A percentile compares a stretch with the other conserved stretches of the same genome.
Conservation (phyloP, 2,888 invertebrate genomes). For the Nymphalis urticae region DNA sequence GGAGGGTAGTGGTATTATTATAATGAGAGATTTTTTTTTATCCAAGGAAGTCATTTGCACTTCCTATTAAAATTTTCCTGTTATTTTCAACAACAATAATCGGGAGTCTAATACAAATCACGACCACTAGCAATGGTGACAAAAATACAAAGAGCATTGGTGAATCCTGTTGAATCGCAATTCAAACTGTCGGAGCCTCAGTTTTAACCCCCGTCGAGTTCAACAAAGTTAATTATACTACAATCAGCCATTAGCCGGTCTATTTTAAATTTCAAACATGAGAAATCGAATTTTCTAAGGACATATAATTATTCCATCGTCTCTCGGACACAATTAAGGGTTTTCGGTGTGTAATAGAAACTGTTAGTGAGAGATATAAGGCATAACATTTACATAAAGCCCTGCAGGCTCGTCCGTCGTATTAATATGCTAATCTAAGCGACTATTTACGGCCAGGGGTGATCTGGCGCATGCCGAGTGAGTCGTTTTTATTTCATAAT, state of each 20-base stretch:
- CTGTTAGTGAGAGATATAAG: slow-evolving; percentile 46
- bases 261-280: slow-evolving; percentile 2
- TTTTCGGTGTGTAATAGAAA: slow-evolving; percentile 47
- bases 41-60: too few species aligned
- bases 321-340: slow-evolving; percentile 32
- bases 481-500: slow-evolving; percentile 19
- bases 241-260: background rate
- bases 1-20: background rate
- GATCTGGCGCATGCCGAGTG: slow-evolving; percentile 14
- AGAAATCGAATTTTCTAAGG: slow-evolving; percentile 11
- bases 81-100: too few species aligned
- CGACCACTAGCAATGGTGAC: too few species aligned
- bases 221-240: background rate
- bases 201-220: background rate
- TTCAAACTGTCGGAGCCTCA: background rate
- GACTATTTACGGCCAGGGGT: slow-evolving; percentile 25
- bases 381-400: slow-evolving; percentile 50
- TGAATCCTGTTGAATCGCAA: too few species aligned
- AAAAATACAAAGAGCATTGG: too few species aligned
- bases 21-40: too few species aligned
- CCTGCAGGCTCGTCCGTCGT: slow-evolving; percentile 29
- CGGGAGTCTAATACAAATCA: too few species aligned
- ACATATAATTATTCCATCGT: slow-evolving; percentile 19
- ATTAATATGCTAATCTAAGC: slow-evolving; percentile 47
- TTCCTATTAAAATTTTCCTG: too few species aligned